Evolutionary conservation across 2,888 invertebrate species (phyloP), one percentile per base, ranked within the genome.

Genomic region (Chloromyia formosa): DNA sequence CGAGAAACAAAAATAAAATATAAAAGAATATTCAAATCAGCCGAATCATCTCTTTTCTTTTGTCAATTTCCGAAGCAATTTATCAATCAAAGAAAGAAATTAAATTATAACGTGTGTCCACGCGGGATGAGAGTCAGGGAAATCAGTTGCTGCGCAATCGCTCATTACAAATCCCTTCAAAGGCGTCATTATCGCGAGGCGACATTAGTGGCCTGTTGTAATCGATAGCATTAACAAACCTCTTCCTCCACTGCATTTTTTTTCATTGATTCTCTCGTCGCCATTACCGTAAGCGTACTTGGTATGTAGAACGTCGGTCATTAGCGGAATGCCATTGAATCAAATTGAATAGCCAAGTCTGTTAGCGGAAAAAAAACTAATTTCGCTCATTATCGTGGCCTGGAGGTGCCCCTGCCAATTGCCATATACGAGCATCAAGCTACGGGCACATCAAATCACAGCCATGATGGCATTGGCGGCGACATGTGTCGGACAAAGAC

Each of bases 331-430:
- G 49, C 66, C 66, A 22, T 45, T 49, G 66, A 66, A 66, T 66
- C 45, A 42, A 64, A 64, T 64, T 42, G 64, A 66, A 66, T 49
- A 40, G 66, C 49, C 35, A 4, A 14, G 66, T 22, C 49, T 16
- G 49, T 35, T 35, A 7, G 22, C 49, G 45, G 20, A 66, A 66
- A 66, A 62, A 45, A 66, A 22, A 42, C 64, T 66, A 56, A 71
- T 71, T 71, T 71, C 40, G 71, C 71, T 56, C 71, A 71, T 71
- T 71, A 69, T 54, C 69, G 69, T 54, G 2, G 23, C 22, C 54
- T 18, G 23, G 53, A 69, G 69, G 35, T 62, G 23, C 62, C 12
- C 22, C 69, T 49, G 23, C 68, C 18, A 2, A 18, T 27, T 69
- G 58, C 71, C 71, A 58, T 71, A 71, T 35, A 71, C 40, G 56